Conservation (phyloP, 2,797 vertebrate genomes). For the Anolis apletophallus region DNA sequence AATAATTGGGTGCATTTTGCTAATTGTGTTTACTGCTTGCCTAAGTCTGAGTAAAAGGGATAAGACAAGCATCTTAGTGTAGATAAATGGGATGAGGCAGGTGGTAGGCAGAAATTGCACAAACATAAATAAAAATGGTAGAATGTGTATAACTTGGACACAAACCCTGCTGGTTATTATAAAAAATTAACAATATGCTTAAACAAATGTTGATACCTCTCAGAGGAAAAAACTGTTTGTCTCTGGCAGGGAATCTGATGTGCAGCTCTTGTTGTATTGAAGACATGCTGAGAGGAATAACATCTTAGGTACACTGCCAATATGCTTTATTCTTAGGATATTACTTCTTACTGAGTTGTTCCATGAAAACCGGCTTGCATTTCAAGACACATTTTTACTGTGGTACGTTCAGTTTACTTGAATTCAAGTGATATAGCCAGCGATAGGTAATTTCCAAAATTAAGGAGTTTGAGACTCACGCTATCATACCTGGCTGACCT, state of each 20-base stretch:
- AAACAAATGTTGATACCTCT: constrained; percentile 8
- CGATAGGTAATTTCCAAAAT: not conserved
- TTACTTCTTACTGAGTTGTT: constrained; percentile 4
- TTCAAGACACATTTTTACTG: not conserved
- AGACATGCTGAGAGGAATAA: not conserved
- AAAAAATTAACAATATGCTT: constrained; percentile 24
- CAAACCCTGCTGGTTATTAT: not conserved
- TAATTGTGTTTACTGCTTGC: not conserved
- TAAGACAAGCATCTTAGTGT: constrained; percentile 26
- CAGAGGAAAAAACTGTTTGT: not conserved
- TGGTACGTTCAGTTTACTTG: not conserved
- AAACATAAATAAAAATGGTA: constrained; percentile 34
- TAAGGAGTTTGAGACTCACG: not conserved
- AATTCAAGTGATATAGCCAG: not conserved
- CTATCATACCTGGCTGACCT: too few species aligned
- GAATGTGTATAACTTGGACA: constrained; percentile 23
- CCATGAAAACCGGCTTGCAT: not conserved
- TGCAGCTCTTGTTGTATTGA: constrained; percentile 5
- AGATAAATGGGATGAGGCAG: constrained; percentile 4
- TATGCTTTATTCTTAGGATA: not conserved
- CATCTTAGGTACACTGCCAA: not conserved
- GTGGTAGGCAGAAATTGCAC: constrained; percentile 32
- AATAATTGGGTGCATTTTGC: not conserved
- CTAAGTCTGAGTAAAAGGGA: not conserved
- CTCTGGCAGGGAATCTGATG: not conserved